These are phyloP conservation scores for Brachystomella parvula DNA, from an alignment of 1,140 invertebrate genomes.

Conservation along the genomic window DNA sequence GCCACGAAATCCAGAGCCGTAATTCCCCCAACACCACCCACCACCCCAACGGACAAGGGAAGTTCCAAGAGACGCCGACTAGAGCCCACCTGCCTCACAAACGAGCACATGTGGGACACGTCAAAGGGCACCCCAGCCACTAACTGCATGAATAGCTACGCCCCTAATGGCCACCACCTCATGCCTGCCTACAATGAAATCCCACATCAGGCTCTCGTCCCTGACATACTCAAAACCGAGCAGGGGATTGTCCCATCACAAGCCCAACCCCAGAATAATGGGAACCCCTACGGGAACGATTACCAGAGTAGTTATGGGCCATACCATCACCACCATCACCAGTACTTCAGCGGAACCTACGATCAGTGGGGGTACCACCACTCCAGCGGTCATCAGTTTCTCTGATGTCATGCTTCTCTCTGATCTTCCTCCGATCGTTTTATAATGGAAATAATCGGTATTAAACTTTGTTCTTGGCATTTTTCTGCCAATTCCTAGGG, in stretches of 20 bases:
- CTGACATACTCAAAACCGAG: conserved; percentile 1
- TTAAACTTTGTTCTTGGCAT: no score
- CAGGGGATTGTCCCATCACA: neutral
- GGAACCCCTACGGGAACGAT: neutral
- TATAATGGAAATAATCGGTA: neutral
- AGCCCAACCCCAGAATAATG: neutral
- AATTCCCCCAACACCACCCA: conserved; percentile 14
- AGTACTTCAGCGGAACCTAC: conserved; percentile 13
- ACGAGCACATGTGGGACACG: neutral
- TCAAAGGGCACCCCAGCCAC: neutral
- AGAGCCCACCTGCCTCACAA: neutral
- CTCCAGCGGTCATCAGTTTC: neutral
- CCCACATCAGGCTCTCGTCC: neutral
- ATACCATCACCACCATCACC: conserved; percentile 16
- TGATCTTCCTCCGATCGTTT: neutral
- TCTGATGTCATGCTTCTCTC: neutral
- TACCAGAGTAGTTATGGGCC: neutral
- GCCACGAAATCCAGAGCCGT: neutral
- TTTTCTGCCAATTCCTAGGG: no score
- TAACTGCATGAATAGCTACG: neutral
- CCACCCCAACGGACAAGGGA: conserved; percentile 11
- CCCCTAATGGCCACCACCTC: conserved; percentile 1
- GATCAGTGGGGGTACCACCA: conserved; percentile 18
- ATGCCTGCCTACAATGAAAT: conserved; percentile 7
- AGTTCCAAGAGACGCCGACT: neutral